Evolutionary conservation across 2,888 invertebrate species (phyloP), one percentile per base, ranked within the genome.

Genomic region (Pemphredon lugubris): DNA sequence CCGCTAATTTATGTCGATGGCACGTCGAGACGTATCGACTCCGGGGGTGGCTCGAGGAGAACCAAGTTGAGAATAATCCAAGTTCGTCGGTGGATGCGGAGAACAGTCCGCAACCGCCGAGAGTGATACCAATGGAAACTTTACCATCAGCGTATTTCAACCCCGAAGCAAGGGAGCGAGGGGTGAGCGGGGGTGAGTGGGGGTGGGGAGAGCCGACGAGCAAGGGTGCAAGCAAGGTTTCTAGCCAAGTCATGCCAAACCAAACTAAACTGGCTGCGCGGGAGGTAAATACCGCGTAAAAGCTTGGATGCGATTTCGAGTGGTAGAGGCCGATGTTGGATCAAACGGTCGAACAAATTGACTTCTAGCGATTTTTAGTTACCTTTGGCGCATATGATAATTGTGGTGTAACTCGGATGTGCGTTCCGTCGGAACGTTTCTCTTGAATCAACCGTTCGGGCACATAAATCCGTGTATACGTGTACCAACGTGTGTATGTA

Each of bases 1-100:
- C 55, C 47, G 57, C 61, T 79, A 79, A 79, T 80, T 79, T 80
- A 74, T 80, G 79, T 66, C 79, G 77, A 77, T 65, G 66, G 70
- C 48, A 60, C 66, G 60, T 66, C 71, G 60, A 73, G 76, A 66
- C 63, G 73, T 37, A 75, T 65, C 73, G 70, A 50, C 34, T n/a
- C n/a, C n/a, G n/a, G n/a, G n/a, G n/a, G n/a, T 23, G 30, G 26
- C 21, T 11, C 14, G 18, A 37, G 42, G 14, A 39, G 42, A 32
- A 66, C 66, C 63, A 73, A 81, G 75, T 76, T 72, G 76, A 53
- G 76, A 78, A 73, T 81, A 81, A 81, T 81, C 83, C 81, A 81
- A 81, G 81, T 83, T 81, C 47, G 60, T 51, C 42, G 59, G 44
- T 37, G 51, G 63, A 67, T 69, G 63, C 72, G 59, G 74, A 63